Evolutionary conservation across 2,797 vertebrate species (phyloP).

Genomic region (Apodemus agrarius): DNA sequence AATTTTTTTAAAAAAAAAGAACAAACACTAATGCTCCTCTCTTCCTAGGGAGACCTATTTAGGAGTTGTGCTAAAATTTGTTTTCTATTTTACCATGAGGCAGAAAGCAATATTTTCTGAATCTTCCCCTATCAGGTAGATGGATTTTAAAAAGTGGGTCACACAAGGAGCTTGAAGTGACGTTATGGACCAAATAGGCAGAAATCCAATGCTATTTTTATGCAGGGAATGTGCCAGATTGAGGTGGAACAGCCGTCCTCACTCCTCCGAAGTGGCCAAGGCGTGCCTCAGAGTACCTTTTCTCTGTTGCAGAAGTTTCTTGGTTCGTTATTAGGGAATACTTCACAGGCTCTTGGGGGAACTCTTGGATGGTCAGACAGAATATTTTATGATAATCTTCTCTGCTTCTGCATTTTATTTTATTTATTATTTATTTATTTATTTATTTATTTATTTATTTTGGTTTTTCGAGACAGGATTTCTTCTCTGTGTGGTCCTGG

Average conservation of each 20-base stretch:
- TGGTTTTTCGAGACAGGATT: too few relatives aligned
- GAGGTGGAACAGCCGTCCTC: not conserved
- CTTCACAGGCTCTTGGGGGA: not conserved
- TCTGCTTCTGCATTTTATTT: not conserved
- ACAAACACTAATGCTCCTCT: not conserved
- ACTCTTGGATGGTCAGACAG: not conserved
- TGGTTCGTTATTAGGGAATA: slow-evolving; percentile 22
- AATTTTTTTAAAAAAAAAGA: not conserved
- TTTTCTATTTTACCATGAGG: slow-evolving; percentile 11
- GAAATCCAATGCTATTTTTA: not conserved
- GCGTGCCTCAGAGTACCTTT: not conserved
- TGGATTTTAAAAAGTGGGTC: not conserved
- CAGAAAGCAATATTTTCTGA: slow-evolving; percentile 12
- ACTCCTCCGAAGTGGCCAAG: not conserved
- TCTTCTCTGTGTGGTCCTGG: too few relatives aligned
- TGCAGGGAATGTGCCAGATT: not conserved
- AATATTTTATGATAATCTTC: slow-evolving; percentile 8
- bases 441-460: too few relatives aligned
- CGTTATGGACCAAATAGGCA: not conserved
- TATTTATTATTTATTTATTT: not conserved
- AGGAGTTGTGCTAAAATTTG: not conserved
- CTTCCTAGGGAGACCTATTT: not conserved
- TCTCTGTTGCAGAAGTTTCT: slow-evolving; percentile 54
- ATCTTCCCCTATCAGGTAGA: not conserved
- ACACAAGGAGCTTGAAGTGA: not conserved